Conservation (phyloP, 1,140 invertebrate genomes). For the Halesus radiatus region DNA sequence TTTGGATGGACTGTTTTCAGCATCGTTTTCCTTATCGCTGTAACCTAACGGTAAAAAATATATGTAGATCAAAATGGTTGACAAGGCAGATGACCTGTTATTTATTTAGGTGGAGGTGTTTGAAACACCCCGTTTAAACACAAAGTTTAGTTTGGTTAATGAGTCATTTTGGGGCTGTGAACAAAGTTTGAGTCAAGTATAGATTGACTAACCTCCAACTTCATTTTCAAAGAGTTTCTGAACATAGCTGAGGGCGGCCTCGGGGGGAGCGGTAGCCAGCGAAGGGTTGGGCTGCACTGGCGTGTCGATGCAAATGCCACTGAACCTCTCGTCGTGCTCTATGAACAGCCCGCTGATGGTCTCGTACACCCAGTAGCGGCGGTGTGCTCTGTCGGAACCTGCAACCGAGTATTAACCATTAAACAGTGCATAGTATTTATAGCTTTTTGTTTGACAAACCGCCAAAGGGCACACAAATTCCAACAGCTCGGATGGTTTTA, state of each 20-base stretch:
- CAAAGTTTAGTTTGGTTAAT: too few species aligned
- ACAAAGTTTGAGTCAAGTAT: too few species aligned
- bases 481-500: too few species aligned
- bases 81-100: too few species aligned
- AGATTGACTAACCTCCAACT: slow-evolving; percentile 49
- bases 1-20: slow-evolving; percentile 66
- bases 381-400: slow-evolving; percentile 88
- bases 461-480: too few species aligned
- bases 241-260: slow-evolving; percentile 72
- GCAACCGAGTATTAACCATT: slow-evolving; percentile 57
- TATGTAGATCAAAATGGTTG: too few species aligned
- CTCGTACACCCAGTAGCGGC: slow-evolving; percentile 88
- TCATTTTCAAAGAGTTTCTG: slow-evolving; percentile 74
- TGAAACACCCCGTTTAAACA: too few species aligned
- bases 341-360: slow-evolving; percentile 89
- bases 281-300: slow-evolving; percentile 65
- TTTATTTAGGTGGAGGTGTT: too few species aligned
- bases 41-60: slow-evolving; percentile 61
- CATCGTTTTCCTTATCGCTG: slow-evolving; percentile 86
- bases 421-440: too few species aligned
- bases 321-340: slow-evolving; percentile 79
- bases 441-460: too few species aligned
- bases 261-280: slow-evolving; percentile 59
- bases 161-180: too few species aligned
- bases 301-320: slow-evolving; percentile 73